phyloP scores from a whole-genome alignment of 2,888 invertebrate genomes.

The Drosophila peninsularis region DNA sequence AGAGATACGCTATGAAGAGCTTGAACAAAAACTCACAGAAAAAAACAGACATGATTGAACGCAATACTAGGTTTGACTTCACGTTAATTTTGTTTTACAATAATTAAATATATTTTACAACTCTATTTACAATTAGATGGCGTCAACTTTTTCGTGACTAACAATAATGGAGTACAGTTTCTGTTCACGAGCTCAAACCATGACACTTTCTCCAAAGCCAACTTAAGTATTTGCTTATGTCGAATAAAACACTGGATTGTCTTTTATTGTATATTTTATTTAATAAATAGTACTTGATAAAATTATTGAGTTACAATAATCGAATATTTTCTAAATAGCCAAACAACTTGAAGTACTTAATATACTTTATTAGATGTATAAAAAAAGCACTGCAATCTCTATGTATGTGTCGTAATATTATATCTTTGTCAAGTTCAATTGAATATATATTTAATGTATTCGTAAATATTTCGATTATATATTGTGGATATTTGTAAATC shows the following conservation, averaged over 20 bases:
- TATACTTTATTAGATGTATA: constrained; percentile 6
- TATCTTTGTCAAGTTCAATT: constrained; percentile 25
- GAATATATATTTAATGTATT: constrained; percentile 34
- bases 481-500: constrained; percentile 23
- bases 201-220: not conserved
- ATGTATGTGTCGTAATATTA: constrained; percentile 19
- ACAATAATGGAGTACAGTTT: too few species aligned
- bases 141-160: not conserved
- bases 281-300: constrained; percentile 44
- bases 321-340: constrained; percentile 28
- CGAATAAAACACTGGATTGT: not conserved
- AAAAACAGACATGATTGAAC: not conserved
- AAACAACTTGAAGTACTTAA: constrained; percentile 24
- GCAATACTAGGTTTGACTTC: not conserved
- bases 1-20: not conserved
- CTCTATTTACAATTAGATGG: not conserved
- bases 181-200: not conserved
- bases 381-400: constrained; percentile 38
- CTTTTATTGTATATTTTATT: constrained; percentile 31
- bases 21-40: constrained; percentile 3
- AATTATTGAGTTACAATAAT: constrained; percentile 35
- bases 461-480: constrained; percentile 47
- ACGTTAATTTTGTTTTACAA: constrained; percentile 5
- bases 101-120: not conserved
- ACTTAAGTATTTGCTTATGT: not conserved